phyloP scores from a whole-genome alignment of 2,797 vertebrate genomes.

The Malacoraja senta region DNA sequence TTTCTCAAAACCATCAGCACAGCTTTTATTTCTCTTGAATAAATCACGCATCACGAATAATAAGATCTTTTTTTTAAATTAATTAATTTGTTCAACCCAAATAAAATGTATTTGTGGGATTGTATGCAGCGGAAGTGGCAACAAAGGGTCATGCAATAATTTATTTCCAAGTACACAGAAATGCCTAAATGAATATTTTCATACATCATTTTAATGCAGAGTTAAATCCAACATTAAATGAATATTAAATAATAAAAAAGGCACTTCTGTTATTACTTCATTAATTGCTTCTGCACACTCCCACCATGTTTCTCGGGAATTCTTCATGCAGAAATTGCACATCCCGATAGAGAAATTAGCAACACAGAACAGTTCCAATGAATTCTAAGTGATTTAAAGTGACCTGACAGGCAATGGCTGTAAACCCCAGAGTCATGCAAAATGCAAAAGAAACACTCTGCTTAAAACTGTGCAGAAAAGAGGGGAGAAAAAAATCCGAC shows the following conservation, averaged over 20 bases:
- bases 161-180: constrained; percentile 58
- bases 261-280: constrained; percentile 40
- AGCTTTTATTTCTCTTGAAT: constrained; percentile 56
- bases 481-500: background rate
- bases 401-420: constrained; percentile 88
- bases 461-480: constrained; percentile 10
- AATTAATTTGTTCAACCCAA: background rate
- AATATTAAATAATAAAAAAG: constrained; percentile 50
- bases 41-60: constrained; percentile 56
- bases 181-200: constrained; percentile 62
- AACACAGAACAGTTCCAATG: constrained; percentile 73
- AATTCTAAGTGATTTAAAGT: constrained; percentile 77
- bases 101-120: background rate
- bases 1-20: constrained; percentile 42
- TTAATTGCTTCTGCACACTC: constrained; percentile 44
- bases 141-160: constrained; percentile 54
- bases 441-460: constrained; percentile 81
- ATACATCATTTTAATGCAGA: constrained; percentile 56
- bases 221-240: constrained; percentile 62
- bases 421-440: constrained; percentile 85
- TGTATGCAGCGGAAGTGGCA: background rate
- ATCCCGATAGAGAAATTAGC: constrained; percentile 67
- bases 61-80: constrained; percentile 56
- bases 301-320: constrained; percentile 42
- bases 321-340: constrained; percentile 41